phyloP scores from a whole-genome alignment of 2,797 vertebrate genomes.

The Crenichthys baileyi region DNA sequence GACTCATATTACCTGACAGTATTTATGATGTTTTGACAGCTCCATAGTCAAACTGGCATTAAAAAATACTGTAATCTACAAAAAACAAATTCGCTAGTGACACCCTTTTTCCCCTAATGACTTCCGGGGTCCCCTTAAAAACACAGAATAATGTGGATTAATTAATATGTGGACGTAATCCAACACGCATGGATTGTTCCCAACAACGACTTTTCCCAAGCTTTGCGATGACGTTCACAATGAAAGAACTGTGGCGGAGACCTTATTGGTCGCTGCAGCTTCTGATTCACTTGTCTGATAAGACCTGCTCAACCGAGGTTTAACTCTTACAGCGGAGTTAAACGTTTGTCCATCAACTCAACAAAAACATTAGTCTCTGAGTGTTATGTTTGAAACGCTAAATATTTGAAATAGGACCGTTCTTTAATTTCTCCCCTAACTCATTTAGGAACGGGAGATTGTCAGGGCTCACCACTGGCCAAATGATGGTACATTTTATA shows the following conservation, averaged over 20 bases:
- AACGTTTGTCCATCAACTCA: neutral
- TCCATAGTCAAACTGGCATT: neutral
- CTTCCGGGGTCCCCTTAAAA: neutral
- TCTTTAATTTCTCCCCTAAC: neutral
- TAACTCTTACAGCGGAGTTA: neutral
- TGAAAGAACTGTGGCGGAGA: neutral
- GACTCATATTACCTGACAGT: neutral
- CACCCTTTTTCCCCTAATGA: neutral
- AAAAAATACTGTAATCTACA: neutral
- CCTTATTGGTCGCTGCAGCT: neutral
- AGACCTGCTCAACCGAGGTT: neutral
- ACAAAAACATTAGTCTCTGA: neutral
- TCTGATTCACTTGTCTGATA: neutral
- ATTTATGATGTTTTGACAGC: neutral
- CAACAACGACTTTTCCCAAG: neutral
- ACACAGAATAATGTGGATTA: neutral
- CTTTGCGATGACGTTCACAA: neutral
- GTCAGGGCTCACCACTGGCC: neutral
- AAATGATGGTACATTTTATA: no score
- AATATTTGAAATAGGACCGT: neutral
- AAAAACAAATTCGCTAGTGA: neutral
- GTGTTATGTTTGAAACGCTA: neutral
- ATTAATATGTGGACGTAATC: neutral
- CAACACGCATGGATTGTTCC: neutral
- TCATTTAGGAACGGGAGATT: neutral